Percentiles rank a stretch among this genome's conserved stretches.
Evolutionary conservation across 2,888 invertebrate species (phyloP).

Genomic region (Synergus itoensis): DNA sequence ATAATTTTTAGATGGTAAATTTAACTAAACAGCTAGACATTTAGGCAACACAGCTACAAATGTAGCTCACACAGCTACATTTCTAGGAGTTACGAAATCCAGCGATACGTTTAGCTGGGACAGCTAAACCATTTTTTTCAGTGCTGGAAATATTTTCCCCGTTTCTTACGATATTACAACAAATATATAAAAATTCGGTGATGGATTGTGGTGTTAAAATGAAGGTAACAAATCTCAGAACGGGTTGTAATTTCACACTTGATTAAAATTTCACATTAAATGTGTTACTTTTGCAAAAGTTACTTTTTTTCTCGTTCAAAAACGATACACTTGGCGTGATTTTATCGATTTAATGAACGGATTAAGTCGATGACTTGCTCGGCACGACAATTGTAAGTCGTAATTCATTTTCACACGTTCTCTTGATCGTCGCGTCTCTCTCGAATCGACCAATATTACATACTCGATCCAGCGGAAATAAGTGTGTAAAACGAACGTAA

Average conservation of each 20-base stretch:
- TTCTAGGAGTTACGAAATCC: no score
- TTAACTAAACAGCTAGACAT: no score
- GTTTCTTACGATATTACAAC: background rate
- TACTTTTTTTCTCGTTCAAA: background rate
- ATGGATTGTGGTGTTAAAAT: no score
- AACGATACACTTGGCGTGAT: background rate
- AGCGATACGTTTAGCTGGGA: no score
- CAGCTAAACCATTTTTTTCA: no score
- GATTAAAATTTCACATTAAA: background rate
- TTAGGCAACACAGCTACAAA: no score
- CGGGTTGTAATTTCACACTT: background rate
- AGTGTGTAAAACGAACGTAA: slow-evolving; percentile 45
- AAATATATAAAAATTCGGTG: no score
- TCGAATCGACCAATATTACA: background rate
- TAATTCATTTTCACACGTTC: slow-evolving; percentile 39
- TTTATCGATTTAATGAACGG: slow-evolving; percentile 23
- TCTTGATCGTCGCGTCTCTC: slow-evolving; percentile 12
- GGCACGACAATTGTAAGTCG: slow-evolving; percentile 19
- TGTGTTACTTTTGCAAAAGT: background rate
- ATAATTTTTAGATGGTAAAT: no score
- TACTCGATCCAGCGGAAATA: slow-evolving; percentile 52
- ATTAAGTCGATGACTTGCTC: slow-evolving; percentile 1
- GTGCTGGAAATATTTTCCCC: no score
- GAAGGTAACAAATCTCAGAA: background rate
- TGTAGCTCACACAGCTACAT: no score